Conservation (phyloP, 2,888 invertebrate genomes). For the Drosophila paramelanica region DNA sequence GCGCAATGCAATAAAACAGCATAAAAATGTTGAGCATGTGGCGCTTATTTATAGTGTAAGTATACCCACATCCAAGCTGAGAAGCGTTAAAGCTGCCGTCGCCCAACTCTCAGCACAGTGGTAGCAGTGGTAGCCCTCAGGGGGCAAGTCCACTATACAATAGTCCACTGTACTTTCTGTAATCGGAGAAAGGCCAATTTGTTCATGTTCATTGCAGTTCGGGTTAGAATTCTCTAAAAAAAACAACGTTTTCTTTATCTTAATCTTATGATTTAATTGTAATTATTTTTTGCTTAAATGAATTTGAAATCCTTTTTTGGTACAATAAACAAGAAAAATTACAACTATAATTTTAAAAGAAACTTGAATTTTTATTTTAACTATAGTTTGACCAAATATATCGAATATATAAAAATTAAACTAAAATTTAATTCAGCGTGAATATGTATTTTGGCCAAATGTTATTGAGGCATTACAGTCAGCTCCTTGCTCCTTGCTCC, state of each 20-base stretch:
- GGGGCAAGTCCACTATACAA: constrained; percentile 5
- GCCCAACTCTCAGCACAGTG: not conserved
- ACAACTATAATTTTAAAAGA: too few species aligned
- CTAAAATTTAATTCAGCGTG: not conserved
- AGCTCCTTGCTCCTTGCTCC: not conserved
- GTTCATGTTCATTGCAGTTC: too few species aligned
- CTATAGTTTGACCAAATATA: too few species aligned
- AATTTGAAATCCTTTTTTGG: too few species aligned
- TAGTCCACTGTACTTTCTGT: not conserved
- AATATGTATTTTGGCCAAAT: too few species aligned
- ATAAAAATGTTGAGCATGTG: constrained; percentile 77
- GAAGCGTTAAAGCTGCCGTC: constrained; percentile 2
- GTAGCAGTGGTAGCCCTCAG: constrained; percentile 7
- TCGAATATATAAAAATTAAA: not conserved
- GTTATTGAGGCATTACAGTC: too few species aligned
- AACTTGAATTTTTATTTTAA: too few species aligned
- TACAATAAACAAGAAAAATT: too few species aligned
- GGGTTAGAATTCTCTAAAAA: too few species aligned
- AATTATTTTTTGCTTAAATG: not conserved
- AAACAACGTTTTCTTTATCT: too few species aligned
- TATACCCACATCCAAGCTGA: constrained; percentile 2
- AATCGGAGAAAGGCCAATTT: not conserved
- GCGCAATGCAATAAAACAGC: constrained; percentile 75
- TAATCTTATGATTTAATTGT: too few species aligned
- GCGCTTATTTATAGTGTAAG: constrained; percentile 70